These are phyloP conservation scores for Myioborus miniatus DNA, from an alignment of 2,797 vertebrate species.

Conservation along the genomic window DNA sequence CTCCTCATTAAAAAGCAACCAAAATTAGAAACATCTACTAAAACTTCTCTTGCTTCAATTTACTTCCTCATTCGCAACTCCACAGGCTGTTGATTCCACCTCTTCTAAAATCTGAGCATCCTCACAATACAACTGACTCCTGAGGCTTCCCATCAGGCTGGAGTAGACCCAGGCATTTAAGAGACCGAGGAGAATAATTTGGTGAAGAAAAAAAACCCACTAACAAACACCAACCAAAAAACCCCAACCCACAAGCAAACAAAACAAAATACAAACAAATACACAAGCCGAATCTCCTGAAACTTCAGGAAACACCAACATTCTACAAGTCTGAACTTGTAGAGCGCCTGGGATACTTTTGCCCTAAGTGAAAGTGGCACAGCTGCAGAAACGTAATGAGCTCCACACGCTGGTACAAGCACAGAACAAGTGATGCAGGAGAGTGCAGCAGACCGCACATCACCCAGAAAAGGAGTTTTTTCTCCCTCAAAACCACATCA, in stretches of 20 bases:
- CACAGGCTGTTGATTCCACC: neutral
- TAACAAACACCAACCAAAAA: neutral
- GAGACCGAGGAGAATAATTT: neutral
- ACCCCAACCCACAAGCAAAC: neutral
- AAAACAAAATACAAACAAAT: neutral
- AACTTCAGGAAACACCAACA: neutral
- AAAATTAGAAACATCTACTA: neutral
- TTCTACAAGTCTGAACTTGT: neutral
- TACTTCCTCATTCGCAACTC: neutral
- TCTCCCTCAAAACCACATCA: neutral
- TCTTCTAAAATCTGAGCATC: neutral
- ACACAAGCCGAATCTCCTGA: neutral
- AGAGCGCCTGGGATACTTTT: neutral
- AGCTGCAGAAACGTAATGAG: neutral
- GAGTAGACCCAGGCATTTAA: neutral
- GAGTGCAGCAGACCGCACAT: neutral
- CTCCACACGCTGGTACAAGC: neutral
- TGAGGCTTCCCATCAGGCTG: neutral
- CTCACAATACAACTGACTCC: neutral
- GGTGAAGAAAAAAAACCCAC: neutral
- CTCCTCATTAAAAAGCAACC: neutral
- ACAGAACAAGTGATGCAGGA: neutral
- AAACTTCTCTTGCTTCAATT: neutral
- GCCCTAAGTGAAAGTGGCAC: neutral
- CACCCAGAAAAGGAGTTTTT: neutral